phyloP scores from a whole-genome alignment of 2,113 vertebrate species.

The Solenodon paradoxus region DNA sequence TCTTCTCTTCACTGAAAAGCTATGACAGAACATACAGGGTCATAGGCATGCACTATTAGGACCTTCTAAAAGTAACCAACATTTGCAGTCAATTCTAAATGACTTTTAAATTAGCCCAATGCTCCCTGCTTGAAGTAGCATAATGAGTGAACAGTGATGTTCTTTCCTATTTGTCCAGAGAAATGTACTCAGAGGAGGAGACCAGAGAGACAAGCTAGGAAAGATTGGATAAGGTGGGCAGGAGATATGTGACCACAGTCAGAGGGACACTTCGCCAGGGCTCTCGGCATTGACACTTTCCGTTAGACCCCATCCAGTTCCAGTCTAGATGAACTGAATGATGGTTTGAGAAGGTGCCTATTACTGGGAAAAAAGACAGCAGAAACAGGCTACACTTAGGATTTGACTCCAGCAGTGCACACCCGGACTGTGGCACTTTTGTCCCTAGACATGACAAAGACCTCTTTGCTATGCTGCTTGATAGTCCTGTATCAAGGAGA shows the following conservation, averaged over 20 bases:
- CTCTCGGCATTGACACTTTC: background rate
- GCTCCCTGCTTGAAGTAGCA: background rate
- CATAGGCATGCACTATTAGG: background rate
- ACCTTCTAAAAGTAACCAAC: background rate
- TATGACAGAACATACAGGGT: background rate
- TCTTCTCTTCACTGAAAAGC: background rate
- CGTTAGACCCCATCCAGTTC: background rate
- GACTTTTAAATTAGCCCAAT: background rate
- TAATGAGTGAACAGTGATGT: background rate
- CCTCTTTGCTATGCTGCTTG: background rate
- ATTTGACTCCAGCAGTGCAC: no score
- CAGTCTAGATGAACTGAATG: background rate
- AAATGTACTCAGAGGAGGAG: background rate
- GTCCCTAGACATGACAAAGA: background rate
- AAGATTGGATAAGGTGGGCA: fast-evolving
- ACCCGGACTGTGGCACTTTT: background rate
- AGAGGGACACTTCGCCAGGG: no score
- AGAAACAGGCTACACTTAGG: background rate
- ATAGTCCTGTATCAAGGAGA: background rate
- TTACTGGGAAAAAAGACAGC: no score
- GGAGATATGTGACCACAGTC: fast-evolving
- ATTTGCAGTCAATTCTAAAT: background rate
- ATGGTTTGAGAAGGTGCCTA: no score
- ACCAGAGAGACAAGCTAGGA: background rate
- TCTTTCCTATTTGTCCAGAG: background rate